Evolutionary conservation across 2,797 vertebrate genomes (phyloP).

Genomic region (Semaprochilodus insignis): DNA sequence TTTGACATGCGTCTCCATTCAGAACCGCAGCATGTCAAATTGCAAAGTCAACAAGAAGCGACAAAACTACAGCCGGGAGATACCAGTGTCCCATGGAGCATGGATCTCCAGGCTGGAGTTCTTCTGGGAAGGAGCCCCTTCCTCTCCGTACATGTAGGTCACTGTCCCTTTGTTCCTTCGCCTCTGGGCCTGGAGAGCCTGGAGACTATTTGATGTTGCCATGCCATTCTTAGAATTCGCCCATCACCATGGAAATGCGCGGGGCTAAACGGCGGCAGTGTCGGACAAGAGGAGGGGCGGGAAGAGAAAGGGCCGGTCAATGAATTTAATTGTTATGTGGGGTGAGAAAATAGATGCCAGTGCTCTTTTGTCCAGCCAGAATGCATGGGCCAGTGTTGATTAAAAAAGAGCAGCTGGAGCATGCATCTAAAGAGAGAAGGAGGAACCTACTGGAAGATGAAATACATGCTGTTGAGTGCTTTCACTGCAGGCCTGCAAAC

Average conservation of each 20-base stretch:
- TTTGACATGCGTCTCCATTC: conserved; percentile 35
- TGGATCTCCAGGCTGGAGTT: conserved; percentile 55
- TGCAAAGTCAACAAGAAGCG: not conserved
- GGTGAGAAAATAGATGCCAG: conserved; percentile 55
- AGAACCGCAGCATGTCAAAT: conserved; percentile 8
- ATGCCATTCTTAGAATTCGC: conserved; percentile 77
- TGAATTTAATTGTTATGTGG: conserved; percentile 60
- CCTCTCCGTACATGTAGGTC: conserved; percentile 72
- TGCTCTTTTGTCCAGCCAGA: conserved; percentile 69
- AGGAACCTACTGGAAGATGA: conserved; percentile 44
- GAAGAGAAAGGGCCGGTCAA: conserved; percentile 54
- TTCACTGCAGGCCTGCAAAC: not conserved
- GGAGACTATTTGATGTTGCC: conserved; percentile 79
- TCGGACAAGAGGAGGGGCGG: conserved; percentile 47
- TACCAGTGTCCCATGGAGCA: conserved; percentile 39
- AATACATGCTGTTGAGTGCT: conserved; percentile 3
- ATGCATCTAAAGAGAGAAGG: conserved; percentile 63
- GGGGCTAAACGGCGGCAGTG: conserved; percentile 68
- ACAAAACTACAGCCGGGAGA: conserved; percentile 15
- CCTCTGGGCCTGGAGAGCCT: conserved; percentile 67
- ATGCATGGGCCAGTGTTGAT: conserved; percentile 65
- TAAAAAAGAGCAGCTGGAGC: conserved; percentile 59
- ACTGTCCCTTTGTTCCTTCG: conserved; percentile 74
- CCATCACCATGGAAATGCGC: conserved; percentile 81
- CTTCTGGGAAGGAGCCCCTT: conserved; percentile 78